A percentile compares a stretch with the other conserved stretches of the same genome.
Conservation (phyloP, 2,888 invertebrate genomes). For the Drosophila meridionalis region DNA sequence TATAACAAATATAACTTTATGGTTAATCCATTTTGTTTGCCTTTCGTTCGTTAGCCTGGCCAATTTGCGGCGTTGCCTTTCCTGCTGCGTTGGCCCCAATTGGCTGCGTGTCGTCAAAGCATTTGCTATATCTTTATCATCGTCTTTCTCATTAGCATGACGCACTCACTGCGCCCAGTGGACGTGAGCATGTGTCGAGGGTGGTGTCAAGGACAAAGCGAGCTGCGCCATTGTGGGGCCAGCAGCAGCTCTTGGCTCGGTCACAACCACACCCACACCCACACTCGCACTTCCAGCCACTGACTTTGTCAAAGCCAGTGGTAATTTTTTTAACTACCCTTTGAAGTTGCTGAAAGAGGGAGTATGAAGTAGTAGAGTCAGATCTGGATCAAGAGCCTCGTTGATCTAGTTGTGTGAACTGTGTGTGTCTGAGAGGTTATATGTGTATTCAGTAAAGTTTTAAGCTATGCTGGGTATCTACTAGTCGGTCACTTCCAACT, state of each 20-base stretch:
- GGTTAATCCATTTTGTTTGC: not conserved
- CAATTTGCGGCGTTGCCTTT: not conserved
- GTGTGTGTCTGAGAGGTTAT: not conserved
- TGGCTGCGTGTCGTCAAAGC: constrained; percentile 7
- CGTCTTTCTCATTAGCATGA: constrained; percentile 60
- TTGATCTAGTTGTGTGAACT: not conserved
- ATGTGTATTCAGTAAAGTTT: no score
- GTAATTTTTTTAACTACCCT: constrained; percentile 27
- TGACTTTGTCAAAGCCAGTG: constrained; percentile 29
- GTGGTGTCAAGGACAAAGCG: constrained; percentile 5
- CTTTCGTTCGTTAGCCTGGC: not conserved
- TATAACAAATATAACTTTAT: not conserved
- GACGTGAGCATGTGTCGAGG: not conserved
- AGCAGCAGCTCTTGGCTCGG: not conserved
- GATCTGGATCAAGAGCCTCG: not conserved
- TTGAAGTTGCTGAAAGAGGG: not conserved
- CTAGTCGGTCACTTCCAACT: not conserved
- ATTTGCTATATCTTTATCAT: constrained; percentile 34
- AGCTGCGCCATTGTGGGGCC: constrained; percentile 9
- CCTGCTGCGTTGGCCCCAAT: not conserved
- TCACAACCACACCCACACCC: not conserved
- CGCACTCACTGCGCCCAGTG: constrained; percentile 12
- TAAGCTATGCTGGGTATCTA: not conserved
- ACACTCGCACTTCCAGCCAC: not conserved
- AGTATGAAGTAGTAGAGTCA: not conserved